Evolutionary conservation across 2,888 invertebrate species (phyloP).

Genomic region (Leptinotarsa haldemani): DNA sequence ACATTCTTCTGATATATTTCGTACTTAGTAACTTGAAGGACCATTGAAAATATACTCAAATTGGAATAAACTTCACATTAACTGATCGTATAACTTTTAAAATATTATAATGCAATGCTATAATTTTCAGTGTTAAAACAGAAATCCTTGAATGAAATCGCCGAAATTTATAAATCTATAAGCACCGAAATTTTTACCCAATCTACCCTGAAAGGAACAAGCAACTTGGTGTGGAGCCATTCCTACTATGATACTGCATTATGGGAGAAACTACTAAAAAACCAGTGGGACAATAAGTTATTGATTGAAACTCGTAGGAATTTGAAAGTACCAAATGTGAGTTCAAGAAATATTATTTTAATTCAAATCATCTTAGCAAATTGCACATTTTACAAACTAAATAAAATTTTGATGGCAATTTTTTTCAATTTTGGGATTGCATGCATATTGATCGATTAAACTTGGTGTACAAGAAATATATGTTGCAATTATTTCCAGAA

Average conservation of each 20-base stretch:
- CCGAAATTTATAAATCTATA: constrained; percentile 71
- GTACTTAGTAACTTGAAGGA: no score
- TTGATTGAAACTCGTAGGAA: constrained; percentile 72
- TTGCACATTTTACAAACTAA: neutral
- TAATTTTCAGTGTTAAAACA: constrained; percentile 68
- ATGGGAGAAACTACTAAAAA: constrained; percentile 83
- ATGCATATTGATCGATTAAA: no score
- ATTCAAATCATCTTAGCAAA: neutral
- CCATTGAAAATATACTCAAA: no score
- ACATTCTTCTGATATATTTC: no score
- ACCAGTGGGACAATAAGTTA: constrained; percentile 72
- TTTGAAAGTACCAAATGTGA: constrained; percentile 70
- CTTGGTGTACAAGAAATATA: no score
- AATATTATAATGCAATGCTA: neutral
- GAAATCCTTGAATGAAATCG: constrained; percentile 72
- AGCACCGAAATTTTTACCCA: constrained; percentile 77
- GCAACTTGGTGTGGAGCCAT: constrained; percentile 84
- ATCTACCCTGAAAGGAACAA: constrained; percentile 75
- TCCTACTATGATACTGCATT: constrained; percentile 88
- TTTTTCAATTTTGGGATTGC: no score
- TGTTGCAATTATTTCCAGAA: no score
- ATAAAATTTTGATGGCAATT: no score
- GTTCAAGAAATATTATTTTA: constrained; percentile 12
- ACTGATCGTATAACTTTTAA: no score
- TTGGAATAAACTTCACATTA: no score